Conservation (phyloP, 2,888 invertebrate species). For the Spilosoma lubricipeda region DNA sequence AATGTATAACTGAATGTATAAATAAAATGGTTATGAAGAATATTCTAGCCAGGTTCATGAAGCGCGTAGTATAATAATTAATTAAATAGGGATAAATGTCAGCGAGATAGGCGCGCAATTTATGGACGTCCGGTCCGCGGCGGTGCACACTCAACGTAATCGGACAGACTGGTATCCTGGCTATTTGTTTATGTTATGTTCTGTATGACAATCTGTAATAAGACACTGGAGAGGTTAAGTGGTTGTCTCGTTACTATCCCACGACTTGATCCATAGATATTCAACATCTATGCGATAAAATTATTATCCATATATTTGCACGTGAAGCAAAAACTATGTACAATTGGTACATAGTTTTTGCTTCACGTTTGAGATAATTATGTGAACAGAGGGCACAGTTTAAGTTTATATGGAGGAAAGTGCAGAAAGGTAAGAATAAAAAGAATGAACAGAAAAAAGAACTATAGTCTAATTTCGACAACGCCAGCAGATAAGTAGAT, state of each 20-base stretch:
- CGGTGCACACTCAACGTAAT: constrained; percentile 4
- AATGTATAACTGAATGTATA: neutral
- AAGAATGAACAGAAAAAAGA: too few species aligned
- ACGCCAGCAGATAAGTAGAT: too few species aligned
- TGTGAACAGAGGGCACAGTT: too few species aligned
- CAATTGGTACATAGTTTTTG: too few species aligned
- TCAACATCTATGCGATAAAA: too few species aligned
- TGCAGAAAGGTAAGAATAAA: too few species aligned
- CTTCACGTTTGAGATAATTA: too few species aligned
- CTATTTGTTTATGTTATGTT: constrained; percentile 11
- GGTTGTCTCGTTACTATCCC: neutral
- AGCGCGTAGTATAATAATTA: constrained; percentile 67
- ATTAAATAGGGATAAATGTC: constrained; percentile 72
- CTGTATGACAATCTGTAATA: neutral
- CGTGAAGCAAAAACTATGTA: too few species aligned
- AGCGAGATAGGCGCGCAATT: constrained; percentile 62
- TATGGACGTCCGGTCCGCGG: constrained; percentile 54
- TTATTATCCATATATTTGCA: too few species aligned
- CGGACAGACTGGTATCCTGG: constrained; percentile 14
- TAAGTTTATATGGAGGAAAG: too few species aligned
- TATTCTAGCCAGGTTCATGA: constrained; percentile 37
- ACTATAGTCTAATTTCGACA: too few species aligned
- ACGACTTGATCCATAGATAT: too few species aligned
- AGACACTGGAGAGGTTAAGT: neutral
- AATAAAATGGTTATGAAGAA: constrained; percentile 9